Conservation (phyloP, 2,113 vertebrate genomes). For the Nerophis ophidion region DNA sequence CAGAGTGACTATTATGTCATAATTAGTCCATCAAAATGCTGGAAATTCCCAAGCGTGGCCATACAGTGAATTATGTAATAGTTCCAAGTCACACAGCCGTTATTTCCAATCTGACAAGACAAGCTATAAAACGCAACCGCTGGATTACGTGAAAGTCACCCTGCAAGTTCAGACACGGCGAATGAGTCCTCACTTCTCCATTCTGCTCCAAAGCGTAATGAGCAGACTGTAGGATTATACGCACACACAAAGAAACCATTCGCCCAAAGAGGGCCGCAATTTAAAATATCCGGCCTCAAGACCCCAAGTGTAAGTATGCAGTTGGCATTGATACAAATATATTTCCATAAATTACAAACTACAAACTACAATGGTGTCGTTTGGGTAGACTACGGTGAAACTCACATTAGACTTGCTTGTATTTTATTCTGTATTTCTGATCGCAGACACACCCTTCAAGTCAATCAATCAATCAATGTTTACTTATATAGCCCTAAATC, state of each 20-base stretch:
- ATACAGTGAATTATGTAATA: no score
- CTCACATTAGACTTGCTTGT: slow-evolving; percentile 8
- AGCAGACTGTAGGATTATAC: not conserved
- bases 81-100: not conserved
- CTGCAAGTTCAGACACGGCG: no score
- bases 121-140: not conserved
- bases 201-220: not conserved
- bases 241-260: not conserved
- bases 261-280: not conserved
- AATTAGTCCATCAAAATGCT: not conserved
- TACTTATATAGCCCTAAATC: no score
- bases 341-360: not conserved
- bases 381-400: not conserved
- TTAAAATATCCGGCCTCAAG: not conserved
- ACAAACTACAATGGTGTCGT: not conserved
- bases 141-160: not conserved
- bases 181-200: not conserved
- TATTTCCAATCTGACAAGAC: slow-evolving; percentile 6
- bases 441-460: slow-evolving; percentile 55
- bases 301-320: not conserved
- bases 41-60: not conserved
- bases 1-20: no score
- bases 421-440: slow-evolving; percentile 66
- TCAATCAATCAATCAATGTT: no score
- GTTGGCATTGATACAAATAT: not conserved